phyloP scores from a whole-genome alignment of 2,888 invertebrate species.

The Uloborus plumipes region DNA sequence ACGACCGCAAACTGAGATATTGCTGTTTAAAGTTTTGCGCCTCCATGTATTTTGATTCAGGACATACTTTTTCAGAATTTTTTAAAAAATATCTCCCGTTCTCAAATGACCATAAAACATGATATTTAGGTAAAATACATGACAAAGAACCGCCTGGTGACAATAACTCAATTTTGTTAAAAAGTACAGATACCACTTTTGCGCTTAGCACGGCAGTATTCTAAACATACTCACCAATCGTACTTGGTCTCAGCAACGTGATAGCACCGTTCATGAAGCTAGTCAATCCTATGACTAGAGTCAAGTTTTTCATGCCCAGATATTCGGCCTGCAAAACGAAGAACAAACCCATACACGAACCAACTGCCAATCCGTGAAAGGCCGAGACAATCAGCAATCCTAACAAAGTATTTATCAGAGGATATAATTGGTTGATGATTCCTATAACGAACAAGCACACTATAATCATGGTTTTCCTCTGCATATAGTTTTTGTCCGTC shows the following conservation, averaged over 20 bases:
- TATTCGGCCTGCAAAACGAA: slow-evolving; percentile 56
- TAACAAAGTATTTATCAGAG: slow-evolving; percentile 13
- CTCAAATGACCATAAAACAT: too few species aligned
- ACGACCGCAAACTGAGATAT: too few species aligned
- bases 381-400: slow-evolving; percentile 30
- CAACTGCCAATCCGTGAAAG: slow-evolving; percentile 45
- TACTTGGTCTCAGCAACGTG: slow-evolving; percentile 36
- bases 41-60: too few species aligned
- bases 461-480: slow-evolving; percentile 45
- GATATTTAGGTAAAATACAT: too few species aligned
- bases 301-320: slow-evolving; percentile 34
- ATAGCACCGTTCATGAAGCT: slow-evolving; percentile 48
- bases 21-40: too few species aligned
- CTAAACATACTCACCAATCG: slow-evolving; percentile 46
- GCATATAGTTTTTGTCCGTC: slow-evolving; percentile 51
- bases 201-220: too few species aligned
- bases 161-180: too few species aligned
- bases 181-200: too few species aligned
- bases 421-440: slow-evolving; percentile 40
- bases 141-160: too few species aligned
- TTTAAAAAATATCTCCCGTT: too few species aligned
- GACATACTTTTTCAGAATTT: too few species aligned
- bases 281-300: slow-evolving; percentile 43
- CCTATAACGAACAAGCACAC: slow-evolving; percentile 29
- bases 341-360: slow-evolving; percentile 47